phyloP scores from a whole-genome alignment of 2,797 vertebrate species.

The Carduelis carduelis region DNA sequence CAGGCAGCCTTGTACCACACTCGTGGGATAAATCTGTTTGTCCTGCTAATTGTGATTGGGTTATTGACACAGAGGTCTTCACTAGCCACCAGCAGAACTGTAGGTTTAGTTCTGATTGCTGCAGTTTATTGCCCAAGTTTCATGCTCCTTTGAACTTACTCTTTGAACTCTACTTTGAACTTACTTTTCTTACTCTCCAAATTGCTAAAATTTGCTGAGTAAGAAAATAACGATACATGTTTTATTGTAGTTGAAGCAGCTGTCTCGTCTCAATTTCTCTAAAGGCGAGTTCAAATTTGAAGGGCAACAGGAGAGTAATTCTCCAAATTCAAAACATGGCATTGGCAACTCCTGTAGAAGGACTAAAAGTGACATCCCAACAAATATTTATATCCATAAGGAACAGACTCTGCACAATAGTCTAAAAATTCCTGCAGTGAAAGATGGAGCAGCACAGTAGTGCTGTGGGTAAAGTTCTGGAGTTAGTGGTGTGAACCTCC shows the following conservation, averaged over 20 bases:
- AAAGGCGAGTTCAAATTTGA: background rate
- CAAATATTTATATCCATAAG: rapidly evolving
- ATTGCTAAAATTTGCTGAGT: background rate
- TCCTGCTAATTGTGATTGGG: background rate
- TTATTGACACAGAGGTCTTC: background rate
- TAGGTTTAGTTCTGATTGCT: background rate
- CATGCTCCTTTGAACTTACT: background rate
- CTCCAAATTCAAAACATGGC: background rate
- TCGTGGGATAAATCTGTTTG: background rate
- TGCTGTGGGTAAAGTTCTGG: background rate
- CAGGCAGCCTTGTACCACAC: background rate
- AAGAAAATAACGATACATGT: background rate
- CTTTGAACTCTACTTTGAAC: background rate
- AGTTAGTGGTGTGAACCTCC: background rate
- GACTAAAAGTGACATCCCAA: background rate
- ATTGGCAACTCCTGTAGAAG: background rate
- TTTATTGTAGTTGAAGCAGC: background rate
- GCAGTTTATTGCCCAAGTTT: background rate
- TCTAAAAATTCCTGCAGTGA: background rate
- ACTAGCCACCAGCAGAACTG: background rate
- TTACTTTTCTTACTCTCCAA: background rate
- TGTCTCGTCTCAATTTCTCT: background rate
- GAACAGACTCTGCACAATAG: background rate
- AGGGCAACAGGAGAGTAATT: background rate
- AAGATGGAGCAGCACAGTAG: background rate